A percentile compares a stretch with the other conserved stretches of the same genome.
These are phyloP conservation scores for Anas bernieri DNA, from an alignment of 2,797 vertebrate species.

Conservation along the genomic window DNA sequence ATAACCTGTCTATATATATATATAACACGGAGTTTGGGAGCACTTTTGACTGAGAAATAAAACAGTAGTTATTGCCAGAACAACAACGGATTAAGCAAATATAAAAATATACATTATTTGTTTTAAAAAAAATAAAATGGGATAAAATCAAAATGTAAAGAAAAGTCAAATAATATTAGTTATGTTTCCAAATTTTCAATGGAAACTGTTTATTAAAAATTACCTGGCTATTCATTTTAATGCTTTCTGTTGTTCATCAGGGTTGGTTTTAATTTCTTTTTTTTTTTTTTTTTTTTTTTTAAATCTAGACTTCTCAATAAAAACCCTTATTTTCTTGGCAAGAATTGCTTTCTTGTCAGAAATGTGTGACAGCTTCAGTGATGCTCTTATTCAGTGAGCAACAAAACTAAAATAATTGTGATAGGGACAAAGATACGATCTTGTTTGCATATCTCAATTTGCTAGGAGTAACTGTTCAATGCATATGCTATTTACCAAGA, in stretches of 20 bases:
- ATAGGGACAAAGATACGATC: neutral
- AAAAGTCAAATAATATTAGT: neutral
- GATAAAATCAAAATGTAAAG: neutral
- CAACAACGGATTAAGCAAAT: neutral
- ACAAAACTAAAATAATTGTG: neutral
- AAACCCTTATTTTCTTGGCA: neutral
- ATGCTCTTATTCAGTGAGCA: neutral
- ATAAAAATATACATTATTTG: neutral
- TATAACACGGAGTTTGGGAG: neutral
- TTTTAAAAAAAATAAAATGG: neutral
- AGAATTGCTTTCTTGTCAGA: neutral
- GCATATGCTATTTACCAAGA: neutral
- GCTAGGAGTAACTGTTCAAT: neutral
- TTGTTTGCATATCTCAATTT: neutral
- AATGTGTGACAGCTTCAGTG: neutral
- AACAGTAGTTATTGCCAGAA: neutral
- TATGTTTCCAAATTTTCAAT: neutral
- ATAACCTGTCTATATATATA: neutral
- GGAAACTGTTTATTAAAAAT: neutral
- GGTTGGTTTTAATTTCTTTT: neutral
- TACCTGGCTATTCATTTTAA: neutral
- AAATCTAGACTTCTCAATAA: neutral
- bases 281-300: neutral
- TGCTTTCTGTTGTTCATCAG: neutral
- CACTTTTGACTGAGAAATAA: neutral